Conservation (phyloP, 2,797 vertebrate species). For the Delichon dasypus region DNA sequence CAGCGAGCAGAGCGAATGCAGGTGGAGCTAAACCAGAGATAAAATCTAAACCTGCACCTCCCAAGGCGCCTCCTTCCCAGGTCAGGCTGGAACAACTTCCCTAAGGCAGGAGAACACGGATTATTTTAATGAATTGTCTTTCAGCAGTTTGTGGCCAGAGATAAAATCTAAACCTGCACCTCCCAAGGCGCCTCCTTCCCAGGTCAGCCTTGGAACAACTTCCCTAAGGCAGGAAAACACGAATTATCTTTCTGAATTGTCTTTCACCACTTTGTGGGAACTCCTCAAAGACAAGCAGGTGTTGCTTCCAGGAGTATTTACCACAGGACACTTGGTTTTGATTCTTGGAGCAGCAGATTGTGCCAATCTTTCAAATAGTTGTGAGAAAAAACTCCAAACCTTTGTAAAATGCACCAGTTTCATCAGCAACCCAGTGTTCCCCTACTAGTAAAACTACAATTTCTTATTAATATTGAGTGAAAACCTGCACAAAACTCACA, state of each 20-base stretch:
- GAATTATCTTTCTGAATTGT: rapidly evolving
- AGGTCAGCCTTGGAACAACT: neutral
- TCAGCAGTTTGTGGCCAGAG: neutral
- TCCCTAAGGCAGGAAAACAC: neutral
- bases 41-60: neutral
- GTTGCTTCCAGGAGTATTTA: neutral
- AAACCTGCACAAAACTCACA: rapidly evolving
- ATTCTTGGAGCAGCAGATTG: neutral
- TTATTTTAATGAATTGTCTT: neutral
- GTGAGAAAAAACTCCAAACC: neutral
- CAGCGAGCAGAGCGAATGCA: neutral
- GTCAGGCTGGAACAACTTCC: neutral
- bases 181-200: too few species aligned
- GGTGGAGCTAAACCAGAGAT: neutral
- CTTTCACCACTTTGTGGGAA: neutral
- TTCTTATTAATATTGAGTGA: neutral
- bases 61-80: neutral
- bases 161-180: neutral
- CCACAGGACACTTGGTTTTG: neutral
- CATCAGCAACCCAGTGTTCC: neutral
- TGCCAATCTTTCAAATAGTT: neutral
- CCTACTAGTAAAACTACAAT: neutral
- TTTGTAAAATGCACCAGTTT: neutral
- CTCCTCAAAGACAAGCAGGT: neutral
- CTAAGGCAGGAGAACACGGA: rapidly evolving